Base-by-base conservation (phyloP, 2,888 invertebrate species). In the Odontocolon sp. region DNA sequence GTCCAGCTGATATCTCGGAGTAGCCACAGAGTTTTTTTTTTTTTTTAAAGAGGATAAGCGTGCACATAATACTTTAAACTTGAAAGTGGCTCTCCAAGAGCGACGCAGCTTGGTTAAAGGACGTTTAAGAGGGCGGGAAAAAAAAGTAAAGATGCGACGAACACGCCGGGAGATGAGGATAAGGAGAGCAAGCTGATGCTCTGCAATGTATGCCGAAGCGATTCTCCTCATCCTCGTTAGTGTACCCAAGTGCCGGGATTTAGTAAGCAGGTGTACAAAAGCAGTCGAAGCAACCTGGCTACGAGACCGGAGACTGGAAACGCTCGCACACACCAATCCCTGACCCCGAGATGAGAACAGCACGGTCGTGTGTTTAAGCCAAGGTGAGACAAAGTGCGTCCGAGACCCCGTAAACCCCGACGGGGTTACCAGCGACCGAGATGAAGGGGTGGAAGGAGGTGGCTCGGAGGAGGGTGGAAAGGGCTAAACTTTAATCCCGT, bases 401-500 rank as follows among this genome's bases (percentile, higher is more conserved):
- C 36, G 56, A 54, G 69, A 64, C n/a, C 18, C 50, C 52, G 40
- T 47, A 61, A 52, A 68, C 40, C 59, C 66, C 59, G 67, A 40
- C 68, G 36, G 64, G 50, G 16, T 31, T 57, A 33, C 28, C 33
- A 18, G 45, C 23, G 45, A 14, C 11, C 31, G 28, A n/a, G 33
- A 40, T 31, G 45, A 6, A 28, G 8, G 23, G 14, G 9, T 21
- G 28, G 42, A n/a, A 2, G 1, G 11, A 14, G 33, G 59, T 9
- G 31, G 28, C 31, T 18, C 16, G 18, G 21, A 28, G 2, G 28
- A 11, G 28, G 3, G 28, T 4, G 18, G 80, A 70, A 78, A 54
- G 69, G 69, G 81, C 80, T 79, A 79, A 85, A 86, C 84, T 87
- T 86, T 85, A 87, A 86, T 86, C 83, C 82, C 79, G 82, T 81